Evolutionary conservation across 1,140 invertebrate genomes (phyloP), one percentile per base, ranked within the genome.

Genomic region (Phthorimaea operculella): DNA sequence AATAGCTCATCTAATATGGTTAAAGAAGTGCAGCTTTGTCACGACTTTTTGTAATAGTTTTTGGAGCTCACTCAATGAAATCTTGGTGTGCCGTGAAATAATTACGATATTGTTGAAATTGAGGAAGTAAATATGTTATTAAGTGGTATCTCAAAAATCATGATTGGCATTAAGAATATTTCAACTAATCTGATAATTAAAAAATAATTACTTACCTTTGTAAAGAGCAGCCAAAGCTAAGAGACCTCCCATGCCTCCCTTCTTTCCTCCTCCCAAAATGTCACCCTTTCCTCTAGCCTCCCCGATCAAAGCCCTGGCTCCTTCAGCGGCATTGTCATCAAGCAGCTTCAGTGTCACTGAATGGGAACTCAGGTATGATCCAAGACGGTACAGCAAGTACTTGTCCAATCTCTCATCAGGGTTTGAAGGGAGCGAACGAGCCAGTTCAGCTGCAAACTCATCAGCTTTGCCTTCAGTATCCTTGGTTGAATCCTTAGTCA

Each of bases 341-440:
- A 92, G 87, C 14, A 94, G 79, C 62, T 90, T 91, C 33, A 95
- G 87, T 45, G 90, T 92, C 50, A 95, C 86, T 0, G 91, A 89
- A 60, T 93, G 92, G 8, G 88, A 90, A 66, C 90, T 90, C 17
- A 95, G 76, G 52, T 93, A 93, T 57, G 83, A 90, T 17, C 89
- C 89, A 33, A 94, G 74, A 71, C 92, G 92, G 62, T 90, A 90
- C 54, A 93, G 62, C 33, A 94, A 78, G 55, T 90, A 94, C 33
- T 91, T 92, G 69, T 95, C 92, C 15, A 94, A 70, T 14, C 92
- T 85, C 28, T 92, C 91, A 58, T 92, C 91, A 2, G 91, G 89
- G 64, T 93, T 92, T 53, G 91, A 90, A 0, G 92, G 92, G 70
- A 92, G 90, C 36, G 91, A 89, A 53, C 91, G 87, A 0, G 92